Base-by-base conservation (phyloP, 1,140 invertebrate species). In the Calliphora vicina region DNA sequence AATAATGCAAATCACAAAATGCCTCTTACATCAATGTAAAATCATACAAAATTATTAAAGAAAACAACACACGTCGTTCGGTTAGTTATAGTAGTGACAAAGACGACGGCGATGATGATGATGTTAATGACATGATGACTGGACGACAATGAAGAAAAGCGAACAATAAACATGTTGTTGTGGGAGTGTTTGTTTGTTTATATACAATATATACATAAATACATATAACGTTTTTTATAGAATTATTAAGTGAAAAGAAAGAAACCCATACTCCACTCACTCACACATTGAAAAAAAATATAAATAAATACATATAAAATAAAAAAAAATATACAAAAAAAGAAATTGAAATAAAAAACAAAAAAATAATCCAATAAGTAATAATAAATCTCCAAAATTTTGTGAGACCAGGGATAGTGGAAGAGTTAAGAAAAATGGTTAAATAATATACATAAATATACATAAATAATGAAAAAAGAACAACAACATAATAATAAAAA, bases 361-460 rank as follows among this genome's bases (percentile, higher is more conserved):
- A 23, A 72, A 72, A 72, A 50, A 50, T 6, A 67, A 67, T 67
- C 61, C 61, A 23, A 67, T 67, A 61, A 61, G 50, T 61, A 61
- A 61, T 61, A 67, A 67, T 67, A 20, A 23, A 67, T 67, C 61
- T 67, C 61, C 23, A 67, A 67, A 67, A 67, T 17, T 50, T 50
- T 50, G 45, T 67, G 61, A 67, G 61, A 67, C 61, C 61, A 67
- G 61, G 61, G 61, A 67, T 67, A 67, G 13, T 29, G 80, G 29
- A 81, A 25, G 57, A 61, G 27, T 29, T 29, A 81, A 81, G 57
- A 81, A 50, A 20, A 80, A 61, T 67, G 57, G 57, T 81, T 61
- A 81, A n/a, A 80, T 80, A 80, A 57, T 81, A 67, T 81, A 81
- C 80, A 67, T 81, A 57, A n/a, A 61, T 67, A 81, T 81, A 57